A percentile compares a stretch with the other conserved stretches of the same genome.
Evolutionary conservation across 2,888 invertebrate species (phyloP).

Genomic region (Beris chalybata): DNA sequence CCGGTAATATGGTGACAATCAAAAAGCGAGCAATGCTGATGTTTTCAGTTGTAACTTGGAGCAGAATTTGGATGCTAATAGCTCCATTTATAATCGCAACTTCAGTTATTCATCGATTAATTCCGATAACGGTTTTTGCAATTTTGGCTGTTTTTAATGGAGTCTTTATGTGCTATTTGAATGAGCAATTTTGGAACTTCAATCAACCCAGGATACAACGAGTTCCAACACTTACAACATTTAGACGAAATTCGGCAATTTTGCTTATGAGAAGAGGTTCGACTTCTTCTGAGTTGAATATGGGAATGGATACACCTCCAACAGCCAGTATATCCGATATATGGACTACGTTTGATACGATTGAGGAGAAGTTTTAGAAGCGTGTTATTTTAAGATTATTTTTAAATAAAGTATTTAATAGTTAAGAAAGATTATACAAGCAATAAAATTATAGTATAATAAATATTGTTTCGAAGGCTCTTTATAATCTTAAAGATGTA

Average conservation of each 20-base stretch:
- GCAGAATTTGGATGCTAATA: slow-evolving; percentile 49
- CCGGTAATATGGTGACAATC: slow-evolving; percentile 51
- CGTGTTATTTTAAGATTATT: neutral
- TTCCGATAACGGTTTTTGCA: slow-evolving; percentile 51
- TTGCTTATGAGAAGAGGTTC: slow-evolving; percentile 46
- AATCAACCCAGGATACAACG: slow-evolving; percentile 47
- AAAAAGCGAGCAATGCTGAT: slow-evolving; percentile 47
- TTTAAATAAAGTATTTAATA: neutral
- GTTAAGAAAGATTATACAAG: neutral
- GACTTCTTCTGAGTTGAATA: slow-evolving; percentile 33
- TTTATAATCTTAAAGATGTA: too few species aligned
- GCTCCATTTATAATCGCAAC: slow-evolving; percentile 49
- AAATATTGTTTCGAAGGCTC: neutral
- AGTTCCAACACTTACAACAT: slow-evolving; percentile 50
- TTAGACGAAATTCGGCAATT: slow-evolving; percentile 46
- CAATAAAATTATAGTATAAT: neutral
- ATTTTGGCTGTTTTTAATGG: slow-evolving; percentile 50
- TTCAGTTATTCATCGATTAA: slow-evolving; percentile 47
- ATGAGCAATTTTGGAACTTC: slow-evolving; percentile 50
- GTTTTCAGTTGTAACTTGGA: slow-evolving; percentile 50
- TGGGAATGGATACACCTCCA: slow-evolving; percentile 6
- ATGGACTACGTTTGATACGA: slow-evolving; percentile 17
- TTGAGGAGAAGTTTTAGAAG: slow-evolving; percentile 19
- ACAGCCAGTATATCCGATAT: slow-evolving; percentile 34
- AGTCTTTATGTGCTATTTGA: slow-evolving; percentile 48